phyloP scores from a whole-genome alignment of 2,113 vertebrate species.

The Eurystomus gularis region DNA sequence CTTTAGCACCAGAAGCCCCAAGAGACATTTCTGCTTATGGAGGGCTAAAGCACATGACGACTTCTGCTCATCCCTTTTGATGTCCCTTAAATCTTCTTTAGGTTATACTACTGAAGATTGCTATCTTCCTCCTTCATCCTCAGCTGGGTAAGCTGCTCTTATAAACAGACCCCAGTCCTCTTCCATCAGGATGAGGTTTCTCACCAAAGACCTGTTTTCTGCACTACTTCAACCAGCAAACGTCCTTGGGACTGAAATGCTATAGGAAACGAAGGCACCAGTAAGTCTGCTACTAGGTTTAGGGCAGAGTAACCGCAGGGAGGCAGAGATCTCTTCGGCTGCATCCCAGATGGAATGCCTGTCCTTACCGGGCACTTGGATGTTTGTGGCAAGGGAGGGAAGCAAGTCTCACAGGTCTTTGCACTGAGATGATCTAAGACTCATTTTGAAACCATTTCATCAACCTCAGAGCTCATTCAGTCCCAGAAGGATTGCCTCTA shows the following conservation, averaged over 20 bases:
- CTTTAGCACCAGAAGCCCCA: background rate
- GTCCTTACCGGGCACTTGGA: background rate
- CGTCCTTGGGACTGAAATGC: rapidly evolving
- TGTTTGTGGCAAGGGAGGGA: background rate
- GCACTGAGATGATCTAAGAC: background rate
- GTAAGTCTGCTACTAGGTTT: background rate
- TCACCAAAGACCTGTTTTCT: background rate
- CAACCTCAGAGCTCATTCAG: rapidly evolving
- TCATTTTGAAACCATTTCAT: background rate
- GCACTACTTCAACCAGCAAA: background rate
- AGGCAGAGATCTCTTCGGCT: background rate
- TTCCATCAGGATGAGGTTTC: background rate
- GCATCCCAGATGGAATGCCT: background rate
- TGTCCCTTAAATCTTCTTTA: background rate
- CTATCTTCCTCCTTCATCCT: background rate
- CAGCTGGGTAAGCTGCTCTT: background rate
- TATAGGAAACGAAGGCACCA: background rate
- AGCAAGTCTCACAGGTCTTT: background rate
- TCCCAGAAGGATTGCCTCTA: background rate
- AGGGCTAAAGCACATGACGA: background rate
- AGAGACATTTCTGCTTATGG: background rate
- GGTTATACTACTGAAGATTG: background rate
- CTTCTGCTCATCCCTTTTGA: background rate
- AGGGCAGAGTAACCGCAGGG: background rate
- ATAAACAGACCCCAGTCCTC: background rate